Conservation (phyloP, 2,888 invertebrate genomes). For the Ethmia dodecea region DNA sequence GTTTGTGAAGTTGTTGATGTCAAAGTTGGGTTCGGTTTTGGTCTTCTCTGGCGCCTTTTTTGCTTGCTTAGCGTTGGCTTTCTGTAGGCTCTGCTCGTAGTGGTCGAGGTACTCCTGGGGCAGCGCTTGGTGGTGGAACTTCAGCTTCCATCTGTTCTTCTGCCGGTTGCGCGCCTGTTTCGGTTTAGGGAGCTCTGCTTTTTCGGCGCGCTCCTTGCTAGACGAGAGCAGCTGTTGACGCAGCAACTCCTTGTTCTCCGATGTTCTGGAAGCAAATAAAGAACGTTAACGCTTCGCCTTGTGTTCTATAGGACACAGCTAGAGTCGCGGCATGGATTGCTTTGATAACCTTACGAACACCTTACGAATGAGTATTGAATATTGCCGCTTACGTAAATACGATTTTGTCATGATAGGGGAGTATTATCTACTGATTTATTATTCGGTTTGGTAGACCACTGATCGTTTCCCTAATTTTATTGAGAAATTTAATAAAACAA, state of each 20-base stretch:
- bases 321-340: too few species aligned
- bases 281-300: too few species aligned
- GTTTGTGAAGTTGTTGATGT: constrained; percentile 67
- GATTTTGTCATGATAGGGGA: too few species aligned
- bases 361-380: too few species aligned
- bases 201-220: constrained; percentile 56
- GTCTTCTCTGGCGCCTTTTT: constrained; percentile 46
- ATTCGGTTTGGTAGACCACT: too few species aligned
- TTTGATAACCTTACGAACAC: too few species aligned
- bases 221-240: constrained; percentile 63
- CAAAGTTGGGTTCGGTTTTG: constrained; percentile 54
- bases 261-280: constrained; percentile 47
- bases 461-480: too few species aligned
- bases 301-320: too few species aligned
- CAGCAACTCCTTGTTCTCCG: constrained; percentile 65
- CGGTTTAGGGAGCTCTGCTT: constrained; percentile 45
- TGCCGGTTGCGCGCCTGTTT: constrained; percentile 69
- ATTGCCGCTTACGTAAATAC: too few species aligned
- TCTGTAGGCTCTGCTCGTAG: constrained; percentile 84
- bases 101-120: constrained; percentile 88
- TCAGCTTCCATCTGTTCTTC: constrained; percentile 84
- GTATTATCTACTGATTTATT: too few species aligned
- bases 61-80: constrained; percentile 52
- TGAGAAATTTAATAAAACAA: too few species aligned
- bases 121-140: constrained; percentile 88